A percentile compares a stretch with the other conserved stretches of the same genome.
Evolutionary conservation across 2,797 vertebrate genomes (phyloP).

Genomic region (Pipistrellus pygmaeus): DNA sequence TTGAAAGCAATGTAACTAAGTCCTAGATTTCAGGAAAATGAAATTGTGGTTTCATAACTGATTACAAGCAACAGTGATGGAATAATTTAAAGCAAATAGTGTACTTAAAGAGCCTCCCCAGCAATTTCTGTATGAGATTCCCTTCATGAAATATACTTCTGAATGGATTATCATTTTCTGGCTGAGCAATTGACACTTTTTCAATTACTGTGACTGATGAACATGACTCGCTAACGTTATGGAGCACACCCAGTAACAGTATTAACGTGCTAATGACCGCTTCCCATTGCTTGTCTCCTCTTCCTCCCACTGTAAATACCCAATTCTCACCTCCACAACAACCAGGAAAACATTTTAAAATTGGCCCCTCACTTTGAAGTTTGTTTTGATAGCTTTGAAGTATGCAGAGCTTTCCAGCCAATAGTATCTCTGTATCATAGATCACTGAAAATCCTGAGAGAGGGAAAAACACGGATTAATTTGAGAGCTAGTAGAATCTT

Average conservation of each 20-base stretch:
- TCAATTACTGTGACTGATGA: not conserved
- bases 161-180: not conserved
- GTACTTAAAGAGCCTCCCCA: not conserved
- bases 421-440: slow-evolving; percentile 43
- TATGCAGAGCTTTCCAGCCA: slow-evolving; percentile 21
- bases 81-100: not conserved
- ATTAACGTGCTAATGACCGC: not conserved
- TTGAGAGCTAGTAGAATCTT: slow-evolving; percentile 44
- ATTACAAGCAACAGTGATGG: not conserved
- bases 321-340: slow-evolving; percentile 36
- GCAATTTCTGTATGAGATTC: not conserved
- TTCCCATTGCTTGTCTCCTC: not conserved
- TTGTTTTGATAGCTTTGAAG: slow-evolving; percentile 66
- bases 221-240: not conserved
- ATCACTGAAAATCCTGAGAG: slow-evolving; percentile 67
- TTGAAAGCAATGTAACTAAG: not conserved
- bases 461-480: slow-evolving; percentile 31
- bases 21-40: slow-evolving; percentile 8
- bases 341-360: slow-evolving; percentile 54
- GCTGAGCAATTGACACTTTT: not conserved
- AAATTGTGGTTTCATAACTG: not conserved
- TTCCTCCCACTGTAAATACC: not conserved
- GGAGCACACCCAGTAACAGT: not conserved
- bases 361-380: slow-evolving; percentile 71
- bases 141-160: not conserved